Conservation (phyloP, 2,888 invertebrate species). For the Epirrita christyi region DNA sequence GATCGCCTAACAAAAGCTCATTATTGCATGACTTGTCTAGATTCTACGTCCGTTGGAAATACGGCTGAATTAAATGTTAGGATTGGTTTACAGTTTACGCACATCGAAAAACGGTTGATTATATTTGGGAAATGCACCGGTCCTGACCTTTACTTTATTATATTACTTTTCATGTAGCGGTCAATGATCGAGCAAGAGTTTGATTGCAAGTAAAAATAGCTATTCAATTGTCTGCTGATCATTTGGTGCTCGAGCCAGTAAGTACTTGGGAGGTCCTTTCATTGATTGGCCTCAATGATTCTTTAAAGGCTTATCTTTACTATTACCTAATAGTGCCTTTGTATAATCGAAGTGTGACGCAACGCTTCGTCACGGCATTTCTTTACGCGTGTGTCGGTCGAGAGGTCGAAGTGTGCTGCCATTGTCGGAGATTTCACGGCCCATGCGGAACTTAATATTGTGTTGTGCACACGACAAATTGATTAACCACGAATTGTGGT, state of each 20-base stretch:
- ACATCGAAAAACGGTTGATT: no score
- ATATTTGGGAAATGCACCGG: no score
- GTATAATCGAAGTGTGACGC: conserved; percentile 13
- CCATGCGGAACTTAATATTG: conserved; percentile 10
- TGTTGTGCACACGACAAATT: conserved; percentile 1
- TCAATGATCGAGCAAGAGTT: no score
- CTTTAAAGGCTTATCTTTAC: background rate
- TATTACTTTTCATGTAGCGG: no score
- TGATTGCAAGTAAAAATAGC: no score
- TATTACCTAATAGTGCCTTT: background rate
- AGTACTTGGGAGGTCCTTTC: background rate
- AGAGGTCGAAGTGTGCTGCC: conserved; percentile 9
- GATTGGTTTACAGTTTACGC: no score
- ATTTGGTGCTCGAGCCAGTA: no score
- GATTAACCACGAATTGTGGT: background rate
- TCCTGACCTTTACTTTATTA: no score
- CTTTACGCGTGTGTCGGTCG: conserved; percentile 3
- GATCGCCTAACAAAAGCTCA: conserved; percentile 9
- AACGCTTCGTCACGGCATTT: conserved; percentile 20
- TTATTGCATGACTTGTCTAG: background rate
- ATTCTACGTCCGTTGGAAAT: conserved; percentile 5
- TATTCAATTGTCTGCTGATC: no score
- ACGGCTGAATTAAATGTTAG: background rate
- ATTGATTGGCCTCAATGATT: conserved; percentile 2
- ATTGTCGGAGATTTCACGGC: conserved; percentile 12